A percentile compares a stretch with the other conserved stretches of the same genome.
Evolutionary conservation across 2,888 invertebrate genomes (phyloP).

Genomic region (Odontocolon sp.): DNA sequence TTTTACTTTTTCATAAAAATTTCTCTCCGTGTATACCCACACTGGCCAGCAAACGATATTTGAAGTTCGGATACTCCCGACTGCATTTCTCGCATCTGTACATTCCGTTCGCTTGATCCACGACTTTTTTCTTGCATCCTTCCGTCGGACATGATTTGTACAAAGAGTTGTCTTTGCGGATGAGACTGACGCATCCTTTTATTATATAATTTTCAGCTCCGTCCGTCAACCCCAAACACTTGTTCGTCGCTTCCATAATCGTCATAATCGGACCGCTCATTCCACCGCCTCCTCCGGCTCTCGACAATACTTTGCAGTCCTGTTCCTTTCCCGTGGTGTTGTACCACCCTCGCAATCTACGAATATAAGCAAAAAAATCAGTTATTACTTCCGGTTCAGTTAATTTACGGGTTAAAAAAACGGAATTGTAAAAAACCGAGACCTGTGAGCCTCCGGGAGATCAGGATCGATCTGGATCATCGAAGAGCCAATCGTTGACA

Average conservation of each 20-base stretch:
- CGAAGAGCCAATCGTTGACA: slow-evolving; percentile 84
- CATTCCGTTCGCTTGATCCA: slow-evolving; percentile 93
- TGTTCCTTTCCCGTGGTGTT: slow-evolving; percentile 88
- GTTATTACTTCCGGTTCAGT: background rate
- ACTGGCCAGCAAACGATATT: slow-evolving; percentile 90
- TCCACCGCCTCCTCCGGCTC: slow-evolving; percentile 81
- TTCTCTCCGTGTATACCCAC: slow-evolving; percentile 82
- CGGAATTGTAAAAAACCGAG: background rate
- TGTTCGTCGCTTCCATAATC: slow-evolving; percentile 88
- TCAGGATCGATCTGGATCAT: slow-evolving; percentile 93
- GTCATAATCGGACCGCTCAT: slow-evolving; percentile 87
- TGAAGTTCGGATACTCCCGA: slow-evolving; percentile 91
- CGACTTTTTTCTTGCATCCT: slow-evolving; percentile 96
- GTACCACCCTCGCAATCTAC: slow-evolving; percentile 93
- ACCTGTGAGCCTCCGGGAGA: slow-evolving; percentile 90
- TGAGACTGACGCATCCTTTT: slow-evolving; percentile 89
- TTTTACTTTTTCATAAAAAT: background rate
- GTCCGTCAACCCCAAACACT: slow-evolving; percentile 88
- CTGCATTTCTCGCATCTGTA: slow-evolving; percentile 98
- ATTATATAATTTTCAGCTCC: slow-evolving; percentile 91
- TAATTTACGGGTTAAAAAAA: background rate
- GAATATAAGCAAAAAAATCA: background rate
- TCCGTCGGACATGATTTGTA: slow-evolving; percentile 96
- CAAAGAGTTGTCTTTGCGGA: slow-evolving; percentile 91
- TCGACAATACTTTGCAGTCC: slow-evolving; percentile 84